Evolutionary conservation across 2,888 invertebrate species (phyloP), one percentile per base, ranked within the genome.

Genomic region (Octonoba sinensis): DNA sequence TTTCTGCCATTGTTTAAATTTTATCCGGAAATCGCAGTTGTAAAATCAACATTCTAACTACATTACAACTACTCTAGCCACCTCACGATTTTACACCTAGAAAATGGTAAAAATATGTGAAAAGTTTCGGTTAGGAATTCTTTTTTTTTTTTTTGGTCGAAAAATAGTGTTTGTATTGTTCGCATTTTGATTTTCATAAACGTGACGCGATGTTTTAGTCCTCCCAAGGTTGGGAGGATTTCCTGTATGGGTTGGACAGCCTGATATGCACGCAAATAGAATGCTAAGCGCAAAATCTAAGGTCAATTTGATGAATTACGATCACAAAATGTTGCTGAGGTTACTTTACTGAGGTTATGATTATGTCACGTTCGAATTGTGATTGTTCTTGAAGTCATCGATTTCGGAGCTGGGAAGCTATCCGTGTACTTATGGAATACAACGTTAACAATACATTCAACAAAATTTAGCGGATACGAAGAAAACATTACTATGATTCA

Each of bases 221-320:
- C 62, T 46, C 44, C 46, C 62, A 13, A 18, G n/a, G 11, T 13
- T 18, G 4, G 12, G 22, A 44, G 44, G n/a, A 62, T 62, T 62
- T 62, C 62, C 62, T 44, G 46, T 18, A 62, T 62, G 44, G 62
- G 62, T 16, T 18, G 36, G 36, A 36, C 8, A 22, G 62, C 24
- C 44, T 15, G 44, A 36, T 4, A 36, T 36, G 18, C 62, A 62
- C 62, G 62, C 62, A n/a, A 62, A 62, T 44, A 18, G 62, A 16
- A 62, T 62, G 20, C 62, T 18, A 46, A 62, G 18, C 44, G 18
- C 46, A 44, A 12, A 20, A 8, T 20, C 18, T 62, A 62, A 62
- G 62, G 62, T 62, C 62, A 46, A 62, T 62, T 62, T 62, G 0
- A 46, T 44, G 62, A 62, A 62, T 62, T 62, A 62, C 46, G 62